Evolutionary conservation across 2,113 vertebrate genomes (phyloP).

Genomic region (Nesogale talazaci): DNA sequence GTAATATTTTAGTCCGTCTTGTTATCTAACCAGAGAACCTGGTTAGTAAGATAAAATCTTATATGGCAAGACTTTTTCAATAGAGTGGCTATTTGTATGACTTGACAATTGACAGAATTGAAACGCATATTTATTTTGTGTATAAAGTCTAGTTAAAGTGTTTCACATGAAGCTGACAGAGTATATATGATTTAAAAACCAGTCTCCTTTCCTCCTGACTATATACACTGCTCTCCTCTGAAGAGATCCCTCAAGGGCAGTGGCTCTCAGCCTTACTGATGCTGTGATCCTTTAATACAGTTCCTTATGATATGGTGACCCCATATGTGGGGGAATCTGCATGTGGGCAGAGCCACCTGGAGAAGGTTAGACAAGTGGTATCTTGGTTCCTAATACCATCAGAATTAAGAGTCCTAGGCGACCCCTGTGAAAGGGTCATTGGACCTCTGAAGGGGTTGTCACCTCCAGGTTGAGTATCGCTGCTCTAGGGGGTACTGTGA

Average conservation of each 20-base stretch:
- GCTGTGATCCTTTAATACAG: too few species aligned
- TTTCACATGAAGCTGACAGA: not conserved
- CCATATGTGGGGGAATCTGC: too few species aligned
- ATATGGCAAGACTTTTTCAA: not conserved
- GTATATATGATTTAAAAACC: not conserved
- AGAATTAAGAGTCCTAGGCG: too few species aligned
- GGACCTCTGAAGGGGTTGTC: too few species aligned
- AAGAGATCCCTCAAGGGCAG: not conserved
- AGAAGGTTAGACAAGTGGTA: too few species aligned
- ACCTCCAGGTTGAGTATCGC: too few species aligned
- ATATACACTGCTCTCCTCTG: not conserved
- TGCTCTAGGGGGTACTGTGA: constrained; percentile 17
- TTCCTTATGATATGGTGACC: too few species aligned
- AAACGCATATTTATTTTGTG: not conserved
- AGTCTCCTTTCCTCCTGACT: not conserved
- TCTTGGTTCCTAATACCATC: too few species aligned
- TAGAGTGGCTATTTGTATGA: not conserved
- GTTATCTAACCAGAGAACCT: not conserved
- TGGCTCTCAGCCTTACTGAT: too few species aligned
- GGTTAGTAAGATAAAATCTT: constrained; percentile 8
- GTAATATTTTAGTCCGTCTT: constrained; percentile 23
- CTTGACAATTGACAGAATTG: not conserved
- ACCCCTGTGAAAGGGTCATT: too few species aligned
- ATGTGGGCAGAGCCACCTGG: too few species aligned
- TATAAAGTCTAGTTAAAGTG: not conserved